Base-by-base conservation (phyloP, 1,140 invertebrate species). In the Tribolium madens region DNA sequence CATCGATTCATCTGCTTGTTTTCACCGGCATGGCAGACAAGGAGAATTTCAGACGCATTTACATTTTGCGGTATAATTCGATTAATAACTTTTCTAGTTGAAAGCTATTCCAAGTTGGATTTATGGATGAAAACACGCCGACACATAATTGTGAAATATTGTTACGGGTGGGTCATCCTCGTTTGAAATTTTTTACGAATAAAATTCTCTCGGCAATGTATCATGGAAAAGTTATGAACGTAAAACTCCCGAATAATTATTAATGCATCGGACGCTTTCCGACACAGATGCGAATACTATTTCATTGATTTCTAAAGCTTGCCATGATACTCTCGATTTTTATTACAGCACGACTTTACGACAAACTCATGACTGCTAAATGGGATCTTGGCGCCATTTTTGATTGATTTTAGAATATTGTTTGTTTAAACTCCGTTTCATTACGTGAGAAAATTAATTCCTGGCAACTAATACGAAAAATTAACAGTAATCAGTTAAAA, bases 1-100 rank as follows among this genome's bases (percentile, higher is more conserved):
- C 57, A 64, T 64, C 57, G 57, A 64, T 64, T 64, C 52, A 57
- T 57, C 10, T 57, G 52, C 57, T 64, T 64, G 57, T 64, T 64
- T 64, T 64, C 26, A 64, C 3, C 57, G 13, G 21, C 5, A 15
- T 14, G 50, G 5, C 21, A 31, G 1, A 26, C 57, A 64, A 64
- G 57, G 26, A 64, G 31, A 64, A 14, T 42, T 64, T 33, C 57
- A 18, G 52, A 50, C 52, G 17, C 52, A 57, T 57, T 57, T 57
- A 57, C 52, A 57, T 57, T 57, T 57, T 57, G 52, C 10, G 14
- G 52, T 12, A n/a, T 33, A 33, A 64, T 64, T 64, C 57, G 57
- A 64, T 64, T 64, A 64, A 64, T 64, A 33, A 64, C 52, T 57
- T 57, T 57, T 21, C 57, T 36, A 64, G 57, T 64, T 33, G 57